Evolutionary conservation across 2,113 vertebrate species (phyloP).

Genomic region (Lathamus discolor): DNA sequence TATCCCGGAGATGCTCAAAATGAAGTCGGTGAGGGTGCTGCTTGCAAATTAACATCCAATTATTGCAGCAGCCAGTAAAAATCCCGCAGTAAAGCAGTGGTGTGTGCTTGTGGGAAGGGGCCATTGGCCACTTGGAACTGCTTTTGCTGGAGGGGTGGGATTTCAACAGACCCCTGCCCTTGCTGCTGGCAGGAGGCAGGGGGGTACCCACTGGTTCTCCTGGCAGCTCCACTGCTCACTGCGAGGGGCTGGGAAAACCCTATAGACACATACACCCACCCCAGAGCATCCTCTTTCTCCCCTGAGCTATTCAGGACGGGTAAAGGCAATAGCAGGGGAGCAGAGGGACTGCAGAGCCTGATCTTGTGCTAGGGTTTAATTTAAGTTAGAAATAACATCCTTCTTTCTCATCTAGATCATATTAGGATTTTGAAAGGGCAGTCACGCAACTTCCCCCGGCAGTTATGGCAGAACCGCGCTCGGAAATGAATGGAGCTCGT

Average conservation of each 20-base stretch:
- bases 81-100: neutral
- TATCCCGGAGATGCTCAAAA: neutral
- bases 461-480: slow-evolving; percentile 52
- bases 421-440: slow-evolving; percentile 61
- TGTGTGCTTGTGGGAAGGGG: neutral
- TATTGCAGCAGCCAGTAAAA: neutral
- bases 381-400: slow-evolving; percentile 59
- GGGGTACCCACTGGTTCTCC: accelerated
- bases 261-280: neutral
- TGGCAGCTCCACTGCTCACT: accelerated
- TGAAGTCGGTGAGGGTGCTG: neutral
- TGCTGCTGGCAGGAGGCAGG: accelerated
- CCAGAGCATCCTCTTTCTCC: neutral
- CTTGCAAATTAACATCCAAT: neutral
- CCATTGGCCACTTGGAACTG: neutral
- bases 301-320: neutral
- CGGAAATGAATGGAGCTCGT: slow-evolving; percentile 62
- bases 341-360: neutral
- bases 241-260: neutral
- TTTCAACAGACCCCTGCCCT: neutral
- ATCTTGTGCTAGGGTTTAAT: neutral
- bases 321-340: accelerated
- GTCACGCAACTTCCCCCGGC: slow-evolving; percentile 58
- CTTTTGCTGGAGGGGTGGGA: neutral
- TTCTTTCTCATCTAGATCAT: slow-evolving; percentile 59